phyloP scores from a whole-genome alignment of 1,140 invertebrate genomes.

The Idris sp. region DNA sequence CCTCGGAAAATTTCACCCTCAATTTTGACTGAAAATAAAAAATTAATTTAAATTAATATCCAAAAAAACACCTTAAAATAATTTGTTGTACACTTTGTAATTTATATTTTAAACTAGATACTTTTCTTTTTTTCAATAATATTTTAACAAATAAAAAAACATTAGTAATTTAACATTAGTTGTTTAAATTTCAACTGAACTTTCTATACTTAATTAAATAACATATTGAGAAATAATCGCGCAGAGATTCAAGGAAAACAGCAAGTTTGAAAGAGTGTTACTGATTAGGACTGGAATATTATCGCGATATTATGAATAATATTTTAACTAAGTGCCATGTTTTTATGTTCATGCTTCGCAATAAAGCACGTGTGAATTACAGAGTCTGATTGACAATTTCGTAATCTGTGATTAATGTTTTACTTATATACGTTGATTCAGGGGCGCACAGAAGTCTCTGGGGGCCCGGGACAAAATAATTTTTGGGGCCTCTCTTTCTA shows the following conservation, averaged over 20 bases:
- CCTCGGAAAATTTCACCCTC: constrained; percentile 83
- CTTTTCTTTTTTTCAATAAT: no score
- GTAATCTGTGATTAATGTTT: constrained; percentile 30
- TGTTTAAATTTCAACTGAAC: constrained; percentile 1
- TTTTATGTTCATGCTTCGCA: constrained; percentile 22
- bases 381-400: constrained; percentile 16
- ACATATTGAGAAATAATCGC: constrained; percentile 22
- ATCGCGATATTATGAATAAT: constrained; percentile 33
- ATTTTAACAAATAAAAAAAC: no score
- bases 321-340: constrained; percentile 8
- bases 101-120: no score
- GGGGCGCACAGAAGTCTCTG: no score
- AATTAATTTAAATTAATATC: constrained; percentile 9
- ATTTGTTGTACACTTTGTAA: no score
- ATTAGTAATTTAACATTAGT: no score
- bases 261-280: constrained; percentile 37
- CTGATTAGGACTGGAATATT: constrained; percentile 47
- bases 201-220: constrained; percentile 21
- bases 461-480: no score
- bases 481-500: no score
- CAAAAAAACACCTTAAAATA: no score
- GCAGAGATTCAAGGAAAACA: constrained; percentile 53
- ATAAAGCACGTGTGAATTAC: constrained; percentile 24
- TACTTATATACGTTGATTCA: constrained; percentile 25
- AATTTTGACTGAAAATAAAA: constrained; percentile 80